phyloP scores from a whole-genome alignment of 2,113 vertebrate genomes.

The Phalacrocorax brasilianus region DNA sequence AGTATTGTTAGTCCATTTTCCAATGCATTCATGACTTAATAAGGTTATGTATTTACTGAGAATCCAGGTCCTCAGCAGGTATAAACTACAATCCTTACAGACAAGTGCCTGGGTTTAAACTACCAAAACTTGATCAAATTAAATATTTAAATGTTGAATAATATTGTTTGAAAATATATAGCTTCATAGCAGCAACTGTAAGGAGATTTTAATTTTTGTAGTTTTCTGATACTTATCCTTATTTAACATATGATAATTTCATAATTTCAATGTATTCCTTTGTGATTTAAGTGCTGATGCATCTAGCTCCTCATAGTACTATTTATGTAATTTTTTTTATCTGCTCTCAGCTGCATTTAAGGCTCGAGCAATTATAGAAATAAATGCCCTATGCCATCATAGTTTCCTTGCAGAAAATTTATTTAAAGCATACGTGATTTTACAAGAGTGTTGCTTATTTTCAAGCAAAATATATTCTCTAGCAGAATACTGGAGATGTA shows the following conservation, averaged over 20 bases:
- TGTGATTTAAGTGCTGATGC: neutral
- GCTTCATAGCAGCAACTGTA: neutral
- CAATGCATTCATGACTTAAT: neutral
- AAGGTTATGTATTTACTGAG: neutral
- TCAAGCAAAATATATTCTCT: neutral
- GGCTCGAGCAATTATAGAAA: neutral
- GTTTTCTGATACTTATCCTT: neutral
- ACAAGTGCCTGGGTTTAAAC: neutral
- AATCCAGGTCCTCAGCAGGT: neutral
- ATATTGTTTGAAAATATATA: neutral
- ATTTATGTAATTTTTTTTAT: neutral
- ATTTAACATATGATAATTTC: neutral
- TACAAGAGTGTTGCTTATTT: neutral
- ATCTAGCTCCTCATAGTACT: neutral
- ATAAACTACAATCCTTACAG: neutral
- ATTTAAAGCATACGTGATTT: neutral
- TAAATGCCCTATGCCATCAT: neutral
- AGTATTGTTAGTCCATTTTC: neutral
- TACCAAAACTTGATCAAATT: neutral
- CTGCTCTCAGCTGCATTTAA: neutral
- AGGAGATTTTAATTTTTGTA: neutral
- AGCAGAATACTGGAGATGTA: neutral
- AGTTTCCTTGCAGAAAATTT: neutral
- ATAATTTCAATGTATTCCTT: neutral
- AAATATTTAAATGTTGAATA: neutral